Evolutionary conservation across 2,113 vertebrate species (phyloP), one percentile per base, ranked within the genome.

Genomic region (Eptesicus fuscus): DNA sequence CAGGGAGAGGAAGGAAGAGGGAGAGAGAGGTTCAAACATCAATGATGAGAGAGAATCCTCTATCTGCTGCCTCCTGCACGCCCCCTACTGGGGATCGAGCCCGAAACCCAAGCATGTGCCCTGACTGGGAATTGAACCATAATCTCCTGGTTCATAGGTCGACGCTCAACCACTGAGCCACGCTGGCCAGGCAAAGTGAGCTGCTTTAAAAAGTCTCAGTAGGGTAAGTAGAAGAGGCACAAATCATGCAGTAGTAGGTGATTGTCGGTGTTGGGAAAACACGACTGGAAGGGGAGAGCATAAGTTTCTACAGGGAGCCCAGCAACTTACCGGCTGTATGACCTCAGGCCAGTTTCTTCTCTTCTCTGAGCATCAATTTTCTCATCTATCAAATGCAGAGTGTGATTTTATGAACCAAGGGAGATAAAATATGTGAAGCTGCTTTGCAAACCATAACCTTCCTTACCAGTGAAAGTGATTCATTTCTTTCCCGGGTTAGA

Each of bases 221-320:
- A 42, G 67, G 40, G 37, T 82, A 76, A 28, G 47, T 63, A 3
- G 91, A 71, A 20, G 32, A 28, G 7, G 32, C 59, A 49, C 56
- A 88, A 53, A n/a, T 18, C 2, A 0, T 22, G 18, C 7, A 0
- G 2, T 20, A 13, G 56, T 14, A 2, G 28, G 18, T 10, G 80
- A 67, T 30, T 51, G 18, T 80, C 42, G 67, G 85, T 49, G 14
- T 10, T n/a, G 17, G 44, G 79, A 22, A 63, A 16, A 44, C 14
- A 42, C 28, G 4, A 1, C 73, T 6, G 4, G 16, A 85, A 90
- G n/a, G 71, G n/a, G 32, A 76, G 83, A 47, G 86, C 51, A 1
- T 67, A 6, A 49, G 63, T 73, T 97, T 91, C 82, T 71, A 23
- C 59, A 32, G 77, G 56, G 49, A 92, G 85, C 84, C 94, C 59